Percentiles rank a stretch among this genome's conserved stretches.
These are phyloP conservation scores for Erinaceus europaeus DNA, from an alignment of 2,113 vertebrate genomes.

Conservation along the genomic window DNA sequence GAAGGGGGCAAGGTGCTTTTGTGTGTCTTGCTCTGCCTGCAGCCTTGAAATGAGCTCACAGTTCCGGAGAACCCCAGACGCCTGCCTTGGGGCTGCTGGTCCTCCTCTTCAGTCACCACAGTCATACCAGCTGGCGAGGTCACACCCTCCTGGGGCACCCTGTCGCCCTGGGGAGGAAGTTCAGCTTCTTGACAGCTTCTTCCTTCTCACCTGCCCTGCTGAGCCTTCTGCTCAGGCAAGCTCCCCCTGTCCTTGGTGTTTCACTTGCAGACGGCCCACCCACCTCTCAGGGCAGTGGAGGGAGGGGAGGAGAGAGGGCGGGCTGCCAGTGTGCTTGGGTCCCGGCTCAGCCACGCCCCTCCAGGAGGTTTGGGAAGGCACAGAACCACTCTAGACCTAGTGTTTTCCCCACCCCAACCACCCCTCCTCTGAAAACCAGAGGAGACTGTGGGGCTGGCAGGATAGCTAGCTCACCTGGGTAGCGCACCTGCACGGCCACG, in stretches of 20 bases:
- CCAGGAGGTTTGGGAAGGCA: neutral
- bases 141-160: too few relatives aligned
- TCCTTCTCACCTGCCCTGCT: neutral
- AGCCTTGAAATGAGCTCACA: neutral
- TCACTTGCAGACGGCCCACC: too few relatives aligned
- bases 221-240: too few relatives aligned
- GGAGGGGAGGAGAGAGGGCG: neutral
- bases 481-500: too few relatives aligned
- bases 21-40: neutral
- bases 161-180: too few relatives aligned
- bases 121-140: neutral
- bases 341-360: neutral
- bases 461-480: too few relatives aligned
- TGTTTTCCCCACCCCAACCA: neutral
- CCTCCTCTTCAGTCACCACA: accelerated
- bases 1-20: neutral
- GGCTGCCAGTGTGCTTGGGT: neutral
- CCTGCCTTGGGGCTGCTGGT: too few relatives aligned
- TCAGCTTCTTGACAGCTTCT: too few relatives aligned
- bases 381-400: neutral
- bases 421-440: too few relatives aligned
- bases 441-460: too few relatives aligned
- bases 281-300: too few relatives aligned
- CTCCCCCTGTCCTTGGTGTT: too few relatives aligned
- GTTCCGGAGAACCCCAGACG: neutral